A percentile compares a stretch with the other conserved stretches of the same genome.
These are phyloP conservation scores for Hemiscyllium ocellatum DNA, from an alignment of 2,113 vertebrate species.

Conservation along the genomic window DNA sequence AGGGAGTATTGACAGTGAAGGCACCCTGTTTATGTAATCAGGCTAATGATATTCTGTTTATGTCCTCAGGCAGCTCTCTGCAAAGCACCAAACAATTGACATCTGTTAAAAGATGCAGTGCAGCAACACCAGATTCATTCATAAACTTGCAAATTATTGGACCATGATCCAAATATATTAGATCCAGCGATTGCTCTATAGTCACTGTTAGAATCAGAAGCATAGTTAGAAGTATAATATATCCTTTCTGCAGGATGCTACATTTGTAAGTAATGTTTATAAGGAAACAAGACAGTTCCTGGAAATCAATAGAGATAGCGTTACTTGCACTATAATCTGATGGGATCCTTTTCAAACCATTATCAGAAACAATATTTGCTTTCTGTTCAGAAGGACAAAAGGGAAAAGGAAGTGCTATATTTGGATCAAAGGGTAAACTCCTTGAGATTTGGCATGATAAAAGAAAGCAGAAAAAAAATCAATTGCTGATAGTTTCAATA, in stretches of 20 bases:
- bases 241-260: not conserved
- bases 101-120: not conserved
- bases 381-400: not conserved
- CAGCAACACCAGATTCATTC: not conserved
- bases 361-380: not conserved
- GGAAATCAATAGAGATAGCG: not conserved
- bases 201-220: not conserved
- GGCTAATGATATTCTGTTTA: not conserved
- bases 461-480: not conserved
- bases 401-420: slow-evolving; percentile 2
- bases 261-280: not conserved
- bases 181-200: not conserved
- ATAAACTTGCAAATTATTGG: slow-evolving; percentile 1
- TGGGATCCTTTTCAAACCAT: not conserved
- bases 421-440: not conserved
- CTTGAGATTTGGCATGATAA: not conserved
- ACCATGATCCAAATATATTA: not conserved
- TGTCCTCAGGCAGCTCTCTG: not conserved
- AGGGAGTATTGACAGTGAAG: not conserved
- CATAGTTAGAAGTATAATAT: not conserved
- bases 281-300: not conserved
- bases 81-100: not conserved
- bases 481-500: not conserved
- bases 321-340: not conserved
- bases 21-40: not conserved